Percentiles rank a stretch among this genome's conserved stretches.
phyloP scores from a whole-genome alignment of 1,140 invertebrate genomes.

The Bombus pascuorum region DNA sequence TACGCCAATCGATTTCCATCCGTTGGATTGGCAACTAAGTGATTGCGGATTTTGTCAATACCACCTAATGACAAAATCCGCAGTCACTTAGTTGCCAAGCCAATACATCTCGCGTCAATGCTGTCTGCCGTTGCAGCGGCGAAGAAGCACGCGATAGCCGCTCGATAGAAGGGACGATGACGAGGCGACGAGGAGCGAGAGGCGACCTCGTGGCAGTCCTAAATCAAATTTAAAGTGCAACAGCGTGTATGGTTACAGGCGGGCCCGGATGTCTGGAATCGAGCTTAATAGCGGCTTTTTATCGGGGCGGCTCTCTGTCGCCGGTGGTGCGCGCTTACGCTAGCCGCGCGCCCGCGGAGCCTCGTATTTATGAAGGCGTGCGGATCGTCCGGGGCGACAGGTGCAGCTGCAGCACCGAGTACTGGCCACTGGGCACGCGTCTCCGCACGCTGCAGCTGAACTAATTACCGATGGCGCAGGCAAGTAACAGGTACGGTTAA shows the following conservation, averaged over 20 bases:
- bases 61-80: too few relatives aligned
- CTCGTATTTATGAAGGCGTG: constrained; percentile 50
- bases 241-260: constrained; percentile 41
- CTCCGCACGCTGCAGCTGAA: constrained; percentile 51
- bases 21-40: too few relatives aligned
- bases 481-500: constrained; percentile 44
- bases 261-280: constrained; percentile 64
- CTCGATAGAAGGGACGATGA: too few relatives aligned
- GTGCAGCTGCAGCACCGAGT: constrained; percentile 31
- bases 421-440: constrained; percentile 42
- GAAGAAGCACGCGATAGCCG: too few relatives aligned
- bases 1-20: too few relatives aligned
- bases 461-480: constrained; percentile 43
- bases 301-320: constrained; percentile 48
- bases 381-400: constrained; percentile 34
- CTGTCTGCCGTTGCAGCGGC: too few relatives aligned
- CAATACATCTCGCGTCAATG: too few relatives aligned
- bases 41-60: too few relatives aligned
- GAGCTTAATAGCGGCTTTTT: constrained; percentile 64
- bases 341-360: constrained; percentile 5
- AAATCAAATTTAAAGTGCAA: constrained; percentile 48
- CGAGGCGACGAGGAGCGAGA: neutral
- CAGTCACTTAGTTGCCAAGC: too few relatives aligned
- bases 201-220: neutral
- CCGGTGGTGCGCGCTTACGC: constrained; percentile 19